Conservation (phyloP, 1,140 invertebrate genomes). For the Apolygus lucorum region DNA sequence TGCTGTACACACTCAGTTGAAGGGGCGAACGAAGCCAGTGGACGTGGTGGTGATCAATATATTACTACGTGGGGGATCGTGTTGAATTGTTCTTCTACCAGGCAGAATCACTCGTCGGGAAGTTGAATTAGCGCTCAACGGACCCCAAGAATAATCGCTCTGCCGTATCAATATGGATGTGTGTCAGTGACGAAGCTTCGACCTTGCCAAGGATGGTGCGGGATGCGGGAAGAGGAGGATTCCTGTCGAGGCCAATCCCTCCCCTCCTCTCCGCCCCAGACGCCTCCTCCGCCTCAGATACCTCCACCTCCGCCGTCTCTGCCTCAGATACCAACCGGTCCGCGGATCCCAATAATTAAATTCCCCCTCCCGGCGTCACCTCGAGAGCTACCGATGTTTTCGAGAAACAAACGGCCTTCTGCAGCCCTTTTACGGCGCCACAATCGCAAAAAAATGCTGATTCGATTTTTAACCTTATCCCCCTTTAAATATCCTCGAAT, state of each 20-base stretch:
- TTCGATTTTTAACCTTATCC: not conserved
- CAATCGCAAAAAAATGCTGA: not conserved
- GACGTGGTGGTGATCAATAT: too few species aligned
- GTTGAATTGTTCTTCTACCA: too few species aligned
- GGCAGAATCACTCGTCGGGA: too few species aligned
- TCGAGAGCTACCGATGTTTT: not conserved
- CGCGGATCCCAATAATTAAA: conserved; percentile 1
- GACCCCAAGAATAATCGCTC: too few species aligned
- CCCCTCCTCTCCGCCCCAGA: not conserved
- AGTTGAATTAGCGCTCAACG: too few species aligned
- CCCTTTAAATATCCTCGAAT: not conserved
- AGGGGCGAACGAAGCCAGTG: too few species aligned
- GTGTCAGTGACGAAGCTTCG: conserved; percentile 15
- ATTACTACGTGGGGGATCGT: too few species aligned
- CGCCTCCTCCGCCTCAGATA: too few species aligned
- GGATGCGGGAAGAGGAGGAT: conserved; percentile 10
- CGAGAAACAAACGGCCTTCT: not conserved
- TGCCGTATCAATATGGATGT: not conserved
- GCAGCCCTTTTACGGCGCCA: not conserved
- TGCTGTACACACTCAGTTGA: too few species aligned
- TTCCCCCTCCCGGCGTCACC: not conserved
- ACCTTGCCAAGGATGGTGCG: not conserved
- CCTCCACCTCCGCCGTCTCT: not conserved
- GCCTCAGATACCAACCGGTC: too few species aligned
- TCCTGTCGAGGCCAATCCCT: not conserved